phyloP scores from a whole-genome alignment of 2,113 vertebrate species.

The Microtus oregoni region DNA sequence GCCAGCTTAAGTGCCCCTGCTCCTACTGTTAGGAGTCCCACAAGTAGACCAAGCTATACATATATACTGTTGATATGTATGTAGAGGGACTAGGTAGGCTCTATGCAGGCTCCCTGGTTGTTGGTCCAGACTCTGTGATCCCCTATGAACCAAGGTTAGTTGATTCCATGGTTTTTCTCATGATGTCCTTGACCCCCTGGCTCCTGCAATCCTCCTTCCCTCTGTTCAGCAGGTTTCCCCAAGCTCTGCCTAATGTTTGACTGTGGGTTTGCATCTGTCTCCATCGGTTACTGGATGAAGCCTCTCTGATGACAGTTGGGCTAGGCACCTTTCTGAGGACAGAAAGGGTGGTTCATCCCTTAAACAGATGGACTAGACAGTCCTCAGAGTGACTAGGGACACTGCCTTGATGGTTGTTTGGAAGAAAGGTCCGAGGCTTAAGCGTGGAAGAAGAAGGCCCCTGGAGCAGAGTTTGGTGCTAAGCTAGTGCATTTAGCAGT shows the following conservation, averaged over 20 bases:
- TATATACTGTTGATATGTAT: background rate
- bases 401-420: background rate
- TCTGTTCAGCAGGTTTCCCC: background rate
- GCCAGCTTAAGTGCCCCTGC: background rate
- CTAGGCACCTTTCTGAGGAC: background rate
- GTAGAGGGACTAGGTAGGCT: background rate
- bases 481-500: constrained; percentile 14
- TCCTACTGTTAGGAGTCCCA: background rate
- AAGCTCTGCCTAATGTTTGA: background rate
- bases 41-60: background rate
- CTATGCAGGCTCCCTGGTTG: background rate
- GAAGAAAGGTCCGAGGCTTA: background rate
- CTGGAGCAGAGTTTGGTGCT: background rate
- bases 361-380: background rate
- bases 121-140: background rate
- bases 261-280: background rate
- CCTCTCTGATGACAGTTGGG: background rate
- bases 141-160: background rate
- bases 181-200: background rate
- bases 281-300: background rate
- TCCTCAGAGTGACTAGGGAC: background rate
- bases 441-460: background rate
- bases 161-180: background rate
- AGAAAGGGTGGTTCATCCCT: background rate
- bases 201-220: background rate